Evolutionary conservation across 2,888 invertebrate genomes (phyloP), one percentile per base, ranked within the genome.

Genomic region (Dexiosoma caninum): DNA sequence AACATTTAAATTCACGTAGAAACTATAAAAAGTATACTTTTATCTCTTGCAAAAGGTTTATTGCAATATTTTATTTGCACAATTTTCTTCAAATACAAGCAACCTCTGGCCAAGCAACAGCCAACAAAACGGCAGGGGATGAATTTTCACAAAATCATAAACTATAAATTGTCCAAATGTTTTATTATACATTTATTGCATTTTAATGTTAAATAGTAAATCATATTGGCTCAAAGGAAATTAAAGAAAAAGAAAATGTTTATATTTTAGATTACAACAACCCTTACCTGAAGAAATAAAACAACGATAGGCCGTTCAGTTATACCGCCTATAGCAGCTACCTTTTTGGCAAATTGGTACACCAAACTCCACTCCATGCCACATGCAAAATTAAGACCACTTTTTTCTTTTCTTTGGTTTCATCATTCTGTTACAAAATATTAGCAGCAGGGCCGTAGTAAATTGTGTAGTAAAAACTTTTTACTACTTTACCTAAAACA

Each of bases 401-500:
- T 71, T 64, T 57, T 37, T 55, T 37, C 9, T 21, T 19, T 35
- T 23, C 35, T 70, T 10, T 23, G 12, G 9, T 16, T 49, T 16
- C 23, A 46, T 16, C 9, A n/a, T 51, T 19, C 40, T 49, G n/a
- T n/a, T n/a, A n/a, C n/a, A n/a, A n/a, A n/a, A n/a, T n/a, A n/a
- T n/a, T n/a, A n/a, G 75, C 66, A 67, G 42, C 72, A 69, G 69
- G 57, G 57, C 81, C 81, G 72, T 77, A 77, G 69, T 77, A 81
- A 81, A 81, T 74, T 77, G 77, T 74, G 81, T 74, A 77, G 81
- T 81, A 81, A 81, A 81, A 81, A 81, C 37, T 81, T 81, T 81
- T 81, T 81, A 81, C 81, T 62, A 77, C 81, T 81, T 78, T 77
- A 77, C 81, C 81, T 81, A 81, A 81, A 81, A 72, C 71, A 77